Evolutionary conservation across 2,113 vertebrate species (phyloP), one percentile per base, ranked within the genome.

Genomic region (Dasypus novemcinctus): DNA sequence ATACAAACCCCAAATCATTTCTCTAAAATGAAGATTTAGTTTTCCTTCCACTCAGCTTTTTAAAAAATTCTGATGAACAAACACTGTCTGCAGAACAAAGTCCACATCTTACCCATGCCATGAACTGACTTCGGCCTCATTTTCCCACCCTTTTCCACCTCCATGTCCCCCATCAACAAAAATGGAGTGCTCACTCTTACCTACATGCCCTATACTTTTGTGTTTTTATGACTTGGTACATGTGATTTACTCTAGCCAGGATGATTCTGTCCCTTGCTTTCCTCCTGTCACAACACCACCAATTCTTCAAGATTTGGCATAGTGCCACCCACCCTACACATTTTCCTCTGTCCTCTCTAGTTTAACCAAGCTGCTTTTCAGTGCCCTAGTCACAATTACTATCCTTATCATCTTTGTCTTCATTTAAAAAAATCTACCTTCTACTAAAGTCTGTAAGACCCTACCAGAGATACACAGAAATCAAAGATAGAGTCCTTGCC

Each of bases 11-110:
- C 15, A 72, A 36, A n/a, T 7, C 36, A 66, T 61, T 78, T 76
- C 82, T 90, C 14, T 88, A 29, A 76, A 83, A 88, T 20, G 80
- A 61, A 94, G 31, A 29, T 63, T 63, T 63, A 7, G 6, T 38
- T n/a, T 15, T 88, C 36, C 41, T 29, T 57, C 21, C 52, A n/a
- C 21, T 71, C 41, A 75, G 41, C 41, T 90, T 66, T 1, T 46
- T 49, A 18, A 59, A 68, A 14, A 46, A 12, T 4, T 21, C 5
- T 31, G 5, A n/a, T 86, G 78, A 75, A 64, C 17, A 64, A 31
- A 11, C 23, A 12, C 74, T 57, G 29, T 2, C 41, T 54, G 8
- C 31, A 80, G 66, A 85, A 8, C 17, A 82, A 84, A 36, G 43
- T 3, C 2, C 54, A n/a, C 10, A 21, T 23, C 57, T 71, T 68